Evolutionary conservation across 2,113 vertebrate species (phyloP).

Genomic region (Shinisaurus crocodilurus): DNA sequence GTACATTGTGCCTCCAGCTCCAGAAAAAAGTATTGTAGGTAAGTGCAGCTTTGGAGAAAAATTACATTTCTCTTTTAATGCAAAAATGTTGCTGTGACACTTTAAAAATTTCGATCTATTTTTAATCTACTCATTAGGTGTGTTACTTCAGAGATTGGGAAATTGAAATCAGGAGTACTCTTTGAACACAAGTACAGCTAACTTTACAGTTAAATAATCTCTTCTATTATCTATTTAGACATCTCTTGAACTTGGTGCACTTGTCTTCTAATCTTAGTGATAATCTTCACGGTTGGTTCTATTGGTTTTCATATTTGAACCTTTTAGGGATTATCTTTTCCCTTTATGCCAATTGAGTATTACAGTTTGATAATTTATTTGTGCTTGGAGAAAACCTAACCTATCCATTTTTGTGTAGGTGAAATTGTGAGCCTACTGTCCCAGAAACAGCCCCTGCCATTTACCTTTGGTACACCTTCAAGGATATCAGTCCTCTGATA

Average conservation of each 20-base stretch:
- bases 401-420: not conserved
- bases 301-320: not conserved
- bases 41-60: constrained; percentile 64
- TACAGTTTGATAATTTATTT: not conserved
- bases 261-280: not conserved
- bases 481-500: not conserved
- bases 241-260: not conserved
- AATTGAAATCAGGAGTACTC: not conserved
- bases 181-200: not conserved
- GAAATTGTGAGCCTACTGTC: not conserved
- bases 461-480: not conserved
- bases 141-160: not conserved
- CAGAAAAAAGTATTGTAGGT: constrained; percentile 99
- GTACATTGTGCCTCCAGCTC: constrained; percentile 96
- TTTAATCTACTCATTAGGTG: not conserved
- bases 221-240: not conserved
- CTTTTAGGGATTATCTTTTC: too few species aligned
- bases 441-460: not conserved
- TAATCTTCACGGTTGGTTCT: not conserved
- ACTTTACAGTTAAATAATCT: not conserved
- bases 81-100: not conserved
- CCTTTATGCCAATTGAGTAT: not conserved
- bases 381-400: not conserved
- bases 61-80: not conserved
- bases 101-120: not conserved